Base-by-base conservation (phyloP, 2,113 vertebrate species). In the Apistogramma diplotaenia region DNA sequence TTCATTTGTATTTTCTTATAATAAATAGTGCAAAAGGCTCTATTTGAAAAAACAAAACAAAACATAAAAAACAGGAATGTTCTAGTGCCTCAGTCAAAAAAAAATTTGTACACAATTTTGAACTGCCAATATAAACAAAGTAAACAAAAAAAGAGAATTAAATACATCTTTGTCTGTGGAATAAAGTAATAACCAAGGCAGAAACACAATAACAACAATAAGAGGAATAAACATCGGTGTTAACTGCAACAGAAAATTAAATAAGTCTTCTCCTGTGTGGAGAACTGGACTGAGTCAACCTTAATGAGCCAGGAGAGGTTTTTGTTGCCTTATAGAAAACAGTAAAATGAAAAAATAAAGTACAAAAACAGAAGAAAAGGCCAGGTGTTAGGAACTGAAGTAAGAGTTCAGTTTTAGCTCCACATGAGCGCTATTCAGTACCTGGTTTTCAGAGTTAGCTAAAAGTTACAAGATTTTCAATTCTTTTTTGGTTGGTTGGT, bases 21-120 rank as follows among this genome's bases (percentile, higher is more conserved):
- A 97, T 97, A 99, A 99, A 98, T 99, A 99, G 98, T 99, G 98
- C 97, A 99, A 99, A 99, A 96, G 49, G 83, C 27, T 96, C 85
- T 55, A 87, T 96, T 96, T 76, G 18, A 65, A 16, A 21, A 60
- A 49, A 49, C 46, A 53, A 61, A 40, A 29, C 3, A 57, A 57
- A 59, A 15, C 12, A 65, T 43, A 4, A 43, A 65, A 40, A 88
- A 98, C 97, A 99, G 97, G 97, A 99, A 98, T 98, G 97, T 98
- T 97, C 93, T 96, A 92, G 85, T 96, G 96, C 88, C 91, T 95
- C 95, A 83, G 92, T 96, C 93, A 96, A 94, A 79, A 88, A 95
- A 95, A 89, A 82, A 95, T 96, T 93, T 97, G 74, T 97, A 99
- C 97, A 98, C 95, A n/a, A n/a, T n/a, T n/a, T n/a, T 95, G 93